phyloP scores from a whole-genome alignment of 2,888 invertebrate species.

The Maniola hyperantus region DNA sequence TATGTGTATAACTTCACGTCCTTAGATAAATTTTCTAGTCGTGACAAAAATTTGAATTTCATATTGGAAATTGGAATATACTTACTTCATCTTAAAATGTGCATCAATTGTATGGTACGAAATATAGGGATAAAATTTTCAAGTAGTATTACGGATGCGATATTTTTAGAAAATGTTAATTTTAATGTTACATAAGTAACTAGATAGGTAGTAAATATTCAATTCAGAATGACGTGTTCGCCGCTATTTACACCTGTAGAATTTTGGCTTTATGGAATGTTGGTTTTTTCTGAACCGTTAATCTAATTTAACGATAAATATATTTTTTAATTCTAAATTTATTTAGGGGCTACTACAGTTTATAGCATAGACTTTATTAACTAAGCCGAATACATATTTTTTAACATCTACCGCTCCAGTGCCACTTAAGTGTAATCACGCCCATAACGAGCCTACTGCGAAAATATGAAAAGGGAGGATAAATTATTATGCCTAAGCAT shows the following conservation, averaged over 20 bases:
- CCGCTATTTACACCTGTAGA: too few species aligned
- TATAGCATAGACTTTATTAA: too few species aligned
- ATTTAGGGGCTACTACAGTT: too few species aligned
- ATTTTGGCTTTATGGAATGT: too few species aligned
- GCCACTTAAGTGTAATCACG: slow-evolving; percentile 17
- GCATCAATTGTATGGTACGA: not conserved
- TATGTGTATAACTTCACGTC: not conserved
- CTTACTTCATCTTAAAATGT: not conserved
- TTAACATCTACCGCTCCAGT: slow-evolving; percentile 15
- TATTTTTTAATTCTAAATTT: too few species aligned
- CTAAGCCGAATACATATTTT: not conserved
- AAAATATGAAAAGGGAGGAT: slow-evolving; percentile 5
- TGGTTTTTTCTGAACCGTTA: too few species aligned
- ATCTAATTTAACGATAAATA: too few species aligned
- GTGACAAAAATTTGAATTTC: slow-evolving; percentile 6
- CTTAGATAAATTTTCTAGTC: slow-evolving; percentile 3
- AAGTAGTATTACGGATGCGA: not conserved
- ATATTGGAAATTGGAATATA: not conserved
- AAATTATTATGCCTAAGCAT: slow-evolving; percentile 3
- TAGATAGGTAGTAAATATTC: too few species aligned
- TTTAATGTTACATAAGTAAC: too few species aligned
- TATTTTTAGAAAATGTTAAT: not conserved
- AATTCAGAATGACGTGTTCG: too few species aligned
- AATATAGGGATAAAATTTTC: not conserved
- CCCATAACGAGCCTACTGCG: slow-evolving; percentile 8